Conservation (phyloP, 2,797 vertebrate genomes). For the Pangasius mekongensis region DNA sequence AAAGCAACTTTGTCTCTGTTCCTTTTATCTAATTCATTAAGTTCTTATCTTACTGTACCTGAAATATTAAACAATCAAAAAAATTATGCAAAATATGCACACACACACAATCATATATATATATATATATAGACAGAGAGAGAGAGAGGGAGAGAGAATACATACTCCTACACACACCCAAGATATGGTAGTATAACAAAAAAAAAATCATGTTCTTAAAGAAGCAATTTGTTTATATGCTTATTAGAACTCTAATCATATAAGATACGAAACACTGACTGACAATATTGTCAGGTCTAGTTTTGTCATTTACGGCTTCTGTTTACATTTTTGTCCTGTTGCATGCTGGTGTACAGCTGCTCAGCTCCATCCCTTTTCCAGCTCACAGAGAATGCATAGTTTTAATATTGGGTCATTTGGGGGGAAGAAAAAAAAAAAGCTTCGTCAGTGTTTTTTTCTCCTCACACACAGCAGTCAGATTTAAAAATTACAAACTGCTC, state of each 20-base stretch:
- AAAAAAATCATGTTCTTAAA: background rate
- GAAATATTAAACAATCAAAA: background rate
- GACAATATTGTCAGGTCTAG: background rate
- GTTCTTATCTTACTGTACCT: background rate
- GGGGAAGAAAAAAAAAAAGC: background rate
- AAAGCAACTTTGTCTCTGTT: background rate
- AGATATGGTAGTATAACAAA: background rate
- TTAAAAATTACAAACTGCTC: background rate
- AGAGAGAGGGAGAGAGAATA: too few species aligned
- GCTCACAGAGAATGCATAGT: background rate
- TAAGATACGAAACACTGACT: background rate
- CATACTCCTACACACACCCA: background rate
- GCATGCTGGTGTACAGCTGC: background rate
- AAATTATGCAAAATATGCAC: background rate
- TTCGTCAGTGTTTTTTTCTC: background rate
- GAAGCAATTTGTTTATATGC: background rate
- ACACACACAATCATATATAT: background rate
- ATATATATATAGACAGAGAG: too few species aligned
- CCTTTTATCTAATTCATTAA: background rate
- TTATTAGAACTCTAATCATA: background rate
- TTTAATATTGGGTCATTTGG: background rate
- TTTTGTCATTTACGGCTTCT: background rate
- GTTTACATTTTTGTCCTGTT: background rate
- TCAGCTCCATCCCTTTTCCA: constrained; percentile 1
- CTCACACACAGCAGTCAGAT: background rate